Evolutionary conservation across 2,888 invertebrate genomes (phyloP), one percentile per base, ranked within the genome.

Genomic region (Archips xylosteana): DNA sequence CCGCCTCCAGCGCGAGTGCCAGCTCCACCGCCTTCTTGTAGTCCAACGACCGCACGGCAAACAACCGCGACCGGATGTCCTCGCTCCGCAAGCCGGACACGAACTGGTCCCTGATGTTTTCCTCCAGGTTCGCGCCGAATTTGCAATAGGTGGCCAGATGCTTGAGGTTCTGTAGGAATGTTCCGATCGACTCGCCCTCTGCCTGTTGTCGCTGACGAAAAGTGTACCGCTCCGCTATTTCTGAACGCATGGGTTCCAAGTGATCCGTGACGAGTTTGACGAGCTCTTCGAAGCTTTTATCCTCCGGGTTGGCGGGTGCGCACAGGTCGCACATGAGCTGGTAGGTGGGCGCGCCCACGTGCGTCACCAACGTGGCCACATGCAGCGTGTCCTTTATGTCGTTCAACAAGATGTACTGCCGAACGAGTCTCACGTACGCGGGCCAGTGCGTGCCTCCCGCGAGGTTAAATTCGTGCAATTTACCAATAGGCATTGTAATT

Each of bases 61-160:
- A 54, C 23, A 54, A 23, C 54, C 23, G 23, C 54, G 54, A 54
- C 8, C 54, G 23, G 54, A 54, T 54, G 23, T 54, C 23, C 54
- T 54, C 54, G 9, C 54, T 54, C 49, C 49, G 49, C n/a, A 49
- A 10, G 5, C 49, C 49, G 3, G n/a, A 49, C n/a, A 49, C 49
- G 49, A 49, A 49, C 49, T 49, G 49, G n/a, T 54, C 54, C 9
- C 54, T 54, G 23, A 54, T 54, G 23, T 54, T 59, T 34, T 34
- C 12, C 9, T 61, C 39, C 76, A 32, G 3, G 15, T 10, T 75
- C 76, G 39, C 65, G 70, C 75, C 65, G 45, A n/a, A n/a, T n/a
- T 77, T 77, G 62, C 78, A 79, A 2, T 76, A 75, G 4, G 72
- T 59, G 6, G 79, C 78, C 10, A 79, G 62, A n/a, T 78, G 77